phyloP scores from a whole-genome alignment of 1,140 invertebrate genomes.

The Zaprionus tsacasi region DNA sequence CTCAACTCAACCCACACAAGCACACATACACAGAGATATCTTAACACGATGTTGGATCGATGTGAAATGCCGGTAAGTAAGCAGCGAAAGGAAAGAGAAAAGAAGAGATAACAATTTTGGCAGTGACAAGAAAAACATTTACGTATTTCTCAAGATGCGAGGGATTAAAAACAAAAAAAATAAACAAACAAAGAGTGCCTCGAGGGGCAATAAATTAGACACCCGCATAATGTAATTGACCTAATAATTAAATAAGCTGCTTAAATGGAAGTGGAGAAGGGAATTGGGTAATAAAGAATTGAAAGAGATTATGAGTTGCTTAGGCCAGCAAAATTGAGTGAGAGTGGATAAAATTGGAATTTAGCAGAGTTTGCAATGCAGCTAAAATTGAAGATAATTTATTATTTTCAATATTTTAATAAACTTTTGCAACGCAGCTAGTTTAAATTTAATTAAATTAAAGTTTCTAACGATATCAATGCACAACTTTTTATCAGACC shows the following conservation, averaged over 20 bases:
- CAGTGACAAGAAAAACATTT: background rate
- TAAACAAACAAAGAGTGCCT: background rate
- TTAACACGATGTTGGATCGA: constrained; percentile 80
- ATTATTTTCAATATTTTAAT: too few relatives aligned
- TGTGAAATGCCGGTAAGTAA: constrained; percentile 83
- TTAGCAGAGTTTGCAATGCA: too few relatives aligned
- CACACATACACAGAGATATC: constrained; percentile 28
- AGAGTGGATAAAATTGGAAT: background rate
- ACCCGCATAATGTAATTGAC: constrained; percentile 4
- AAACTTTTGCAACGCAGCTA: too few relatives aligned
- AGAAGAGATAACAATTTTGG: background rate
- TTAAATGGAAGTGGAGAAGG: background rate
- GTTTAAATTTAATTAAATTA: too few relatives aligned
- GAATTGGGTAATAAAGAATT: background rate
- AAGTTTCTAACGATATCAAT: too few relatives aligned
- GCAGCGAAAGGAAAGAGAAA: background rate
- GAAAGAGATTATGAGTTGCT: background rate
- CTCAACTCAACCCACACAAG: constrained; percentile 15
- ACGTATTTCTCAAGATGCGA: background rate
- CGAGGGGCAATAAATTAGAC: background rate
- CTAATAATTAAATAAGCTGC: constrained; percentile 11
- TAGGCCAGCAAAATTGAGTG: background rate
- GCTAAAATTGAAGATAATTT: too few relatives aligned
- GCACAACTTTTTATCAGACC: background rate
- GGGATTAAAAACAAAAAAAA: background rate